phyloP scores from a whole-genome alignment of 2,113 vertebrate species.

The Phocoena phocoena region DNA sequence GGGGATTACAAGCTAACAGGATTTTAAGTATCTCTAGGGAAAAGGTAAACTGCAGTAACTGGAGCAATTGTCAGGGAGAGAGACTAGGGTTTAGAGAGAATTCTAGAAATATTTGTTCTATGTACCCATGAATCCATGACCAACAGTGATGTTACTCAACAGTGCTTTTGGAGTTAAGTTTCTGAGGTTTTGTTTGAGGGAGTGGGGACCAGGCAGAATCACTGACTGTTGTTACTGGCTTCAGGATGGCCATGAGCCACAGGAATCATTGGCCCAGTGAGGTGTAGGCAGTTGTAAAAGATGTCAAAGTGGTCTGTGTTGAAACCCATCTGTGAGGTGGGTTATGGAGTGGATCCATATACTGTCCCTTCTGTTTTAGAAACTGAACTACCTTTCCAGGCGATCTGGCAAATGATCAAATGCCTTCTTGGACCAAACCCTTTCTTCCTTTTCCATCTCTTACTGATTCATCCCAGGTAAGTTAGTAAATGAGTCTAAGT shows the following conservation, averaged over 20 bases:
- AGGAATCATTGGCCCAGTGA: background rate
- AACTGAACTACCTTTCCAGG: background rate
- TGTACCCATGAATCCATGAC: background rate
- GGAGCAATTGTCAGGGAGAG: background rate
- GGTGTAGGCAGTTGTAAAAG: background rate
- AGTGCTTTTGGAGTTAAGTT: background rate
- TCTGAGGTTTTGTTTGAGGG: background rate
- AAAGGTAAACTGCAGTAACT: background rate
- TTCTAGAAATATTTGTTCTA: background rate
- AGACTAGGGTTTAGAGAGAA: background rate
- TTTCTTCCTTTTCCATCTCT: background rate
- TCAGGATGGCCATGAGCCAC: background rate
- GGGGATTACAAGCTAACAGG: background rate
- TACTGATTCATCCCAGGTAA: background rate
- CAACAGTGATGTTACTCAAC: background rate
- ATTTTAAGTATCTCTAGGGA: background rate
- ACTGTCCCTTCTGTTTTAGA: background rate
- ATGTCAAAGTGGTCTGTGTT: background rate
- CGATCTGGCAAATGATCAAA: background rate
- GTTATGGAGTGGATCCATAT: background rate
- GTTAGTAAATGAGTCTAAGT: background rate
- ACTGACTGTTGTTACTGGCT: background rate
- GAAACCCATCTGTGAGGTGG: background rate
- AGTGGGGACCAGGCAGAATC: background rate
- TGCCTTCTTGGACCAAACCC: background rate